Evolutionary conservation across 2,888 invertebrate species (phyloP), one percentile per base, ranked within the genome.

Genomic region (Theretra japonica): DNA sequence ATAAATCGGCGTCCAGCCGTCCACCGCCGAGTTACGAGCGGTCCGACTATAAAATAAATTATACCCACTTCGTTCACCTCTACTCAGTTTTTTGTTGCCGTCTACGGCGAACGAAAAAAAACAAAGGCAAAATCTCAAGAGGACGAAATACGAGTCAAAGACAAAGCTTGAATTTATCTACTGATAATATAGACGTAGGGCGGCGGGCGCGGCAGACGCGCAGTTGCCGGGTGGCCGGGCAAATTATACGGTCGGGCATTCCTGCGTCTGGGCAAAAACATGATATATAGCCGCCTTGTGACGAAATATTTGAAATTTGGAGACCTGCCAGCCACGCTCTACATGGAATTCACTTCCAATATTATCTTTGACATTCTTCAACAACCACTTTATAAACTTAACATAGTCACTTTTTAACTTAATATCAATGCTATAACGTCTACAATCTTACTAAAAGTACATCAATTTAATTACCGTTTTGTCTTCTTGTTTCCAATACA

Each of bases 141-240:
- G 92, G 92, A 93, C 94, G 93, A 94, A 93, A 93, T 94, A 93
- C 92, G 93, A 94, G 90, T 91, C 93, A 94, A 94, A 94, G 94
- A 94, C 94, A 94, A 93, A 93, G 93, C 92, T 92, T 90, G 91
- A 94, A 94, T 93, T 93, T 94, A 94, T 94, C 94, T 94, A 94
- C 94, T 93, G 94, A 94, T 94, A 94, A 94, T 94, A 93, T 94
- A 94, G 94, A 94, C 93, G 93, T 93, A 93, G 92, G 91, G 88
- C 90, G 90, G 90, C 88, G 89, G 85, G 86, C 86, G 86, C 89
- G 88, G 90, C 88, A 90, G 91, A 90, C 92, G 88, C 83, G 80
- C 79, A 85, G 92, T 90, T 90, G 90, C 88, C 89, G 88, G 88
- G 91, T 91, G 92, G 92, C 91, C 91, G 87, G 88, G 90, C 91